Evolutionary conservation across 2,888 invertebrate species (phyloP), one percentile per base, ranked within the genome.

Genomic region (Perithous albicinctus): DNA sequence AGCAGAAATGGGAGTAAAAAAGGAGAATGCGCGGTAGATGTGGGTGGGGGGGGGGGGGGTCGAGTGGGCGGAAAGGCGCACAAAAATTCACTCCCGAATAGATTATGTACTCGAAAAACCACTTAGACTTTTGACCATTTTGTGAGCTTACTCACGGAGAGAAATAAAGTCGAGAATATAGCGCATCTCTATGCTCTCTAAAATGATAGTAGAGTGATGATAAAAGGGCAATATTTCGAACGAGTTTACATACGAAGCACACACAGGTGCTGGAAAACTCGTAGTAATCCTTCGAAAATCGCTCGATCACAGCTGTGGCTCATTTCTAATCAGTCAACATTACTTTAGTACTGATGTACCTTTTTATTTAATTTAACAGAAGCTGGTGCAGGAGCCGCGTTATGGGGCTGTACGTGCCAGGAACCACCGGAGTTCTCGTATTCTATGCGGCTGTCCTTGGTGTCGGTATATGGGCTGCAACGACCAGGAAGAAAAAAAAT

Each of bases 401-500:
- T 79, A 92, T 93, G 92, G 91, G 89, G 86, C 88, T 94, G 85
- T 94, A 95, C 92, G 91, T 95, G 78, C 93, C 94, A 70, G 96
- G 96, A 32, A 92, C 96, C 66, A 93, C 95, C 41, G 95, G 95
- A 82, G 95, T 96, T 87, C 93, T 95, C 83, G 92, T 95, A 83
- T 96, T 96, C 92, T 96, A 96, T 91, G 88, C 95, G 63, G 92
- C 95, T 78, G 95, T 96, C 82, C 93, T 96, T 75, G 92, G 93
- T 15, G 95, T 96, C 32, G 96, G 96, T 56, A 93, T 96, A 64
- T 96, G 96, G 95, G 90, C 89, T 12, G 88, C 90, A 12, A 82
- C 86, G 26, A 88, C 87, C 75, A 88, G 85, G 66, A 89, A 87
- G 59, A 93, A 94, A 81, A 95, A 95, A 90, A 91, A 90, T 41